Percentiles rank a stretch among this genome's conserved stretches.
phyloP scores from a whole-genome alignment of 2,888 invertebrate species.

The Drosophila gaucha region DNA sequence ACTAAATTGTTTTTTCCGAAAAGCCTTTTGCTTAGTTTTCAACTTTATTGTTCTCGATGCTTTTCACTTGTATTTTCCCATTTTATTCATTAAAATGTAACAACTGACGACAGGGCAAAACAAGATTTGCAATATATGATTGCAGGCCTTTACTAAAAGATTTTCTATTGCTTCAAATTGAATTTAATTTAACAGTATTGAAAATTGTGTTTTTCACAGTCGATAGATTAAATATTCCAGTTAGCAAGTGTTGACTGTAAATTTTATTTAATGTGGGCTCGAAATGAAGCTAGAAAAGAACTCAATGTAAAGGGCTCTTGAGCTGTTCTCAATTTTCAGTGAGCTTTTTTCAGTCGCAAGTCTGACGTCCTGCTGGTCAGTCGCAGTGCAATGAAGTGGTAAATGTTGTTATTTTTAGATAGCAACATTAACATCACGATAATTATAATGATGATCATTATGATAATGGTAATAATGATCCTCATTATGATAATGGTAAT shows the following conservation, averaged over 20 bases:
- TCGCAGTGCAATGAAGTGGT: neutral
- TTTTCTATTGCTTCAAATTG: neutral
- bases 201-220: neutral
- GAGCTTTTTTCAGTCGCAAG: neutral
- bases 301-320: neutral
- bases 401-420: too few relatives aligned
- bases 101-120: conserved; percentile 20
- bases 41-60: conserved; percentile 33
- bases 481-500: too few relatives aligned
- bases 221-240: neutral
- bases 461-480: neutral
- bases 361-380: neutral
- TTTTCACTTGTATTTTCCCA: neutral
- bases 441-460: neutral
- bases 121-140: conserved; percentile 32
- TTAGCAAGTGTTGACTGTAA: too few relatives aligned
- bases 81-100: conserved; percentile 6
- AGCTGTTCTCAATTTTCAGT: neutral
- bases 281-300: neutral
- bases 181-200: conserved; percentile 13
- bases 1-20: conserved; percentile 58
- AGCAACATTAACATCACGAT: too few relatives aligned
- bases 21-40: conserved; percentile 49
- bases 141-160: too few relatives aligned
- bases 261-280: too few relatives aligned